phyloP scores from a whole-genome alignment of 1,140 invertebrate genomes.

The Caenorhabditis remanei region DNA sequence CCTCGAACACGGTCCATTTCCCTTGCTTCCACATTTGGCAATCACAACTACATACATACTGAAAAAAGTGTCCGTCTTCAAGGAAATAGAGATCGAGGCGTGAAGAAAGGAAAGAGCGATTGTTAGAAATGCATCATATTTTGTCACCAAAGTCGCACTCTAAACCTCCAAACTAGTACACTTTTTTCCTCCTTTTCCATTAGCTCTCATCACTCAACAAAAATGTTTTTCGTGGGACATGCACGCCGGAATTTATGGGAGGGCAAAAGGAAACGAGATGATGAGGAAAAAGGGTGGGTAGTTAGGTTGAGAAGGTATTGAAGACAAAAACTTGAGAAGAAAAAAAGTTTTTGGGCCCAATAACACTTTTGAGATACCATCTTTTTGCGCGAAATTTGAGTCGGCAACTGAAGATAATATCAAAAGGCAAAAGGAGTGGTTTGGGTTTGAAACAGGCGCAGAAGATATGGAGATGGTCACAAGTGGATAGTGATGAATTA shows the following conservation, averaged over 20 bases:
- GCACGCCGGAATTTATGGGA: constrained; percentile 46
- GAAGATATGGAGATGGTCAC: constrained; percentile 29
- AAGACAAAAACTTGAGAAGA: too few relatives aligned
- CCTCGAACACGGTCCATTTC: background rate
- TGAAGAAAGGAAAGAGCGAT: background rate
- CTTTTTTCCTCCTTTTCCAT: background rate
- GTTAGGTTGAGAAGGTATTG: constrained; percentile 7
- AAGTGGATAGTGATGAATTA: constrained; percentile 55
- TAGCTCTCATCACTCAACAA: constrained; percentile 50
- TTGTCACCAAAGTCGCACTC: constrained; percentile 46
- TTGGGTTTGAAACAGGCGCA: constrained; percentile 13
- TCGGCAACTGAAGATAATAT: constrained; percentile 32
- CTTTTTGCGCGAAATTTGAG: constrained; percentile 52
- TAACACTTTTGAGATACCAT: constrained; percentile 47
- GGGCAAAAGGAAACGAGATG: constrained; percentile 48
- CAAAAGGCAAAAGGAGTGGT: constrained; percentile 45
- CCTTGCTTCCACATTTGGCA: background rate
- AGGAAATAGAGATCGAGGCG: background rate
- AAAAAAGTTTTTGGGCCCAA: constrained; percentile 11
- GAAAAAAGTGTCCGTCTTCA: constrained; percentile 47
- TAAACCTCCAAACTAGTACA: constrained; percentile 39
- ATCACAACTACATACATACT: constrained; percentile 11
- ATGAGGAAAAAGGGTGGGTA: background rate
- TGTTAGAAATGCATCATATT: constrained; percentile 56
- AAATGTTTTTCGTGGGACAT: constrained; percentile 6